Evolutionary conservation across 2,113 vertebrate genomes (phyloP).

Genomic region (Ceyx cyanopectus): DNA sequence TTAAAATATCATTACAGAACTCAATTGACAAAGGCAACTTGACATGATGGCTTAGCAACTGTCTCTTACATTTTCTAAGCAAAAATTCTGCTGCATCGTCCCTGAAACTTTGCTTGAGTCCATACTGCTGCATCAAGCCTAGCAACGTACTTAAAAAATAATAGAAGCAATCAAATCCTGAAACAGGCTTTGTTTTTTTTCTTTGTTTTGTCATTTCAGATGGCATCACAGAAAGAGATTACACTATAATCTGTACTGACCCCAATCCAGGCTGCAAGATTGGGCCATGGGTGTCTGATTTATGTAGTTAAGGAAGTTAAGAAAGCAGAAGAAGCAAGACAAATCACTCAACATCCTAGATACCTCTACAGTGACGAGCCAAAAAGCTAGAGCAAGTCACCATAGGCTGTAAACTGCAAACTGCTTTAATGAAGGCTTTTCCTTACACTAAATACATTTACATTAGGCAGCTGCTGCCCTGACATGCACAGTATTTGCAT

Average conservation of each 20-base stretch:
- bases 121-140: background rate
- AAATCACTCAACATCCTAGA: background rate
- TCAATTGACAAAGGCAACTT: conserved; percentile 22
- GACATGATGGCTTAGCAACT: conserved; percentile 19
- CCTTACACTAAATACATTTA: background rate
- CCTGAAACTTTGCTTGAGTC: conserved; percentile 44
- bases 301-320: conserved; percentile 3
- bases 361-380: background rate
- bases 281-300: conserved; percentile 5
- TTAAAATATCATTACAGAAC: conserved; percentile 61
- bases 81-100: background rate
- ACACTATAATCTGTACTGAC: background rate
- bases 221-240: background rate
- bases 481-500: background rate
- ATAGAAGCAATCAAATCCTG: background rate
- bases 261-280: background rate
- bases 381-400: background rate
- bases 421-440: background rate
- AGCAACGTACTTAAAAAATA: background rate
- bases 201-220: background rate
- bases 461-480: background rate
- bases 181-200: background rate
- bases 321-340: conserved; percentile 17
- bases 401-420: background rate
- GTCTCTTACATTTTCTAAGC: background rate